phyloP scores from a whole-genome alignment of 2,888 invertebrate species.

The Scaptomyza parva region DNA sequence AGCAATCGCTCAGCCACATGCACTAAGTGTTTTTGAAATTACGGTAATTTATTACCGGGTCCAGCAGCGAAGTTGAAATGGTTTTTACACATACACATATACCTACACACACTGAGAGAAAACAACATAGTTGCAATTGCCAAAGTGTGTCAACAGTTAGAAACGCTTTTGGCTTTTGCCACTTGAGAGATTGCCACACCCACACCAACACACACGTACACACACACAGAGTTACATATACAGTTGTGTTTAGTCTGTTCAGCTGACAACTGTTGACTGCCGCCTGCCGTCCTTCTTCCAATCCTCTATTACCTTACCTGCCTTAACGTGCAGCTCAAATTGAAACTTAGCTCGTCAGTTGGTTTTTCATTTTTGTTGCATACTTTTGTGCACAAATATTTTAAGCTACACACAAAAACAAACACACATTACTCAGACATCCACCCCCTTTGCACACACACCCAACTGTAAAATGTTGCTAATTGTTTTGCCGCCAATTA shows the following conservation, averaged over 20 bases:
- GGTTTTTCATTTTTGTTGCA: conserved; percentile 49
- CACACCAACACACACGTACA: background rate
- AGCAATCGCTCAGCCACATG: conserved; percentile 50
- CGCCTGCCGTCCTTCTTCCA: background rate
- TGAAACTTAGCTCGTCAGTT: conserved; percentile 63
- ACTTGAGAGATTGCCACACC: conserved; percentile 32
- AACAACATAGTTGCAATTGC: conserved; percentile 36
- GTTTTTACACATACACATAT: conserved; percentile 18
- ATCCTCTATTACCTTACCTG: background rate
- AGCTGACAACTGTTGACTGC: conserved; percentile 56
- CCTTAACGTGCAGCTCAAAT: conserved; percentile 13
- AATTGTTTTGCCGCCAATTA: conserved; percentile 80
- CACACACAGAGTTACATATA: background rate
- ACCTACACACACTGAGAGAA: background rate
- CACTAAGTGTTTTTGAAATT: conserved; percentile 75
- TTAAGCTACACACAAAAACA: conserved; percentile 33
- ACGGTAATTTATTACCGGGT: conserved; percentile 73
- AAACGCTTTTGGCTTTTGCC: conserved; percentile 45
- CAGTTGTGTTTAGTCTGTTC: conserved; percentile 11
- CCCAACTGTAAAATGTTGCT: conserved; percentile 69
- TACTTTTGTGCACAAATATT: conserved; percentile 56
- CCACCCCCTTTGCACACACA: conserved; percentile 18
- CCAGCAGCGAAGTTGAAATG: conserved; percentile 47
- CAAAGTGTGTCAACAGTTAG: conserved; percentile 70
- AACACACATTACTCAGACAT: conserved; percentile 1